Base-by-base conservation (phyloP, 2,888 invertebrate species). In the Archaeoteleia sp. region DNA sequence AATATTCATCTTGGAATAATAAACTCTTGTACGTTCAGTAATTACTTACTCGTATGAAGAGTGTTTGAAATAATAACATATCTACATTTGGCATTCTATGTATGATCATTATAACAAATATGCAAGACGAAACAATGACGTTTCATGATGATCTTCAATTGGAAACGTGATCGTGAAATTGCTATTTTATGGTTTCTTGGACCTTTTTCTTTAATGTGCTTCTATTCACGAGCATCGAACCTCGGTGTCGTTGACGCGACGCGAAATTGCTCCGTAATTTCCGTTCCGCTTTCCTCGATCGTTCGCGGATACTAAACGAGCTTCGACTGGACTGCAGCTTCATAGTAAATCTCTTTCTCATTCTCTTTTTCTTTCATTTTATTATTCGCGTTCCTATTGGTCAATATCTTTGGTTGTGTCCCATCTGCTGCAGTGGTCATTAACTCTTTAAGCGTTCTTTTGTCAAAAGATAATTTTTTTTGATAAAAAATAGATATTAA, bases 151-250 rank as follows among this genome's bases (percentile, higher is more conserved):
- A 39, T 43, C 17, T 17, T 20, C 29, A 13, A 23, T 15, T 51
- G 45, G 46, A 30, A 29, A 39, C 25, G 54, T 14, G 35, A 42
- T 63, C 63, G 43, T 63, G 51, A 63, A 63, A 45, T 48, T 63
- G 54, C 55, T 54, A 54, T 54, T 62, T 54, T 14, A 46, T 39
- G 15, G 51, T 14, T 45, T 27, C 32, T 29, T 51, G 43, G 43
- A 27, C 37, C 20, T n/a, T 9, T 39, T 53, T 10, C 45, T 35
- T 8, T 14, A 13, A 30, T 45, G 17, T 15, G 15, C 17, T 46
- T 46, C 46, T 15, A 29, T 37, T 29, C 17, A n/a, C 1, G 14
- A 29, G 29, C 20, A 13, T 4, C 12, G 35, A 48, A 5, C 43
- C 27, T 55, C 29, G 37, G 14, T 17, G 17, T 45, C 54, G 57